Conservation (phyloP, 2,113 vertebrate genomes). For the Heteronetta atricapilla region DNA sequence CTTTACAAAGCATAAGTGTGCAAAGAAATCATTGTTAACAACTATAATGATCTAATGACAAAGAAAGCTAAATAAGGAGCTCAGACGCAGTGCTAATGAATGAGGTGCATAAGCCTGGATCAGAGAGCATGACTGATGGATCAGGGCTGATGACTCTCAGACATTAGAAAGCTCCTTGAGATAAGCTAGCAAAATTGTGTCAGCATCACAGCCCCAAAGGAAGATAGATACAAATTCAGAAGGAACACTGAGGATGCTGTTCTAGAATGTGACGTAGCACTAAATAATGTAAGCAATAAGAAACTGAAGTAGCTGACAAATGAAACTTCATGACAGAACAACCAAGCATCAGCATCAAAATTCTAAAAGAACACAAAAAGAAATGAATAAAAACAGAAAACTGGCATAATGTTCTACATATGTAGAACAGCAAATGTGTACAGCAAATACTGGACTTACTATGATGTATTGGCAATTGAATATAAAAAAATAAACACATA, state of each 20-base stretch:
- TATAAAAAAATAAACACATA: not conserved
- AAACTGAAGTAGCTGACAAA: not conserved
- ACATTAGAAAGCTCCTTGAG: not conserved
- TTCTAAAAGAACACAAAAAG: not conserved
- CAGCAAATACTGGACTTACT: not conserved
- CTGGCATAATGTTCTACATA: rapidly evolving
- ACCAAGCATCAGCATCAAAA: not conserved
- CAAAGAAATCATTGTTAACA: not conserved
- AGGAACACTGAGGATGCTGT: not conserved
- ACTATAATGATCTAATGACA: not conserved
- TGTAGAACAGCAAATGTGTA: too few species aligned
- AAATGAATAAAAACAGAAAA: not conserved
- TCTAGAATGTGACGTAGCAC: not conserved
- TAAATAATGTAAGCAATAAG: not conserved
- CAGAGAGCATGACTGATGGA: not conserved
- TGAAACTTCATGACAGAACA: not conserved
- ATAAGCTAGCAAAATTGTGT: not conserved
- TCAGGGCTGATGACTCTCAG: not conserved
- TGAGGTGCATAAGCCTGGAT: not conserved
- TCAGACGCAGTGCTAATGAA: not conserved
- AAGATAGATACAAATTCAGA: not conserved
- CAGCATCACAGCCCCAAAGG: not conserved
- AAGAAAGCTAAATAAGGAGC: not conserved
- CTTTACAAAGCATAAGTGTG: not conserved
- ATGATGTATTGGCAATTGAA: rapidly evolving